phyloP scores from a whole-genome alignment of 2,888 invertebrate genomes.

The Leucophenga montana region DNA sequence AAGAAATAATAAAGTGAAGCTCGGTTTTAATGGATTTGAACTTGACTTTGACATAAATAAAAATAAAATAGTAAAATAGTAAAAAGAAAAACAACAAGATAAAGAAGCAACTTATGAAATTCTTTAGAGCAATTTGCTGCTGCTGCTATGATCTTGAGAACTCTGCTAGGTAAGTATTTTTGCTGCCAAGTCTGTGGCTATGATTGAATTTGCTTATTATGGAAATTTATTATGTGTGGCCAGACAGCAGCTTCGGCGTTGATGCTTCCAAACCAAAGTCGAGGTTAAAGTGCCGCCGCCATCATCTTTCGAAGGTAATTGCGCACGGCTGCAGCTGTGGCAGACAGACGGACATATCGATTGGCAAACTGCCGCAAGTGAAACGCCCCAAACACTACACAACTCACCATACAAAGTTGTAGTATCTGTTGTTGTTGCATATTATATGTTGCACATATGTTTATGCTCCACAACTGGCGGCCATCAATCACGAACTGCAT shows the following conservation, averaged over 20 bases:
- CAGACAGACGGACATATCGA: background rate
- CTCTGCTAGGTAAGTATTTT: background rate
- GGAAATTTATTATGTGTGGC: conserved; percentile 51
- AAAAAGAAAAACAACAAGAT: too few species aligned
- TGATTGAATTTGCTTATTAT: conserved; percentile 48
- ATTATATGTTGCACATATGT: conserved; percentile 34
- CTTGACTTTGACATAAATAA: conserved; percentile 14
- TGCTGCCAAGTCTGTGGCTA: background rate
- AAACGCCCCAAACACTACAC: conserved; percentile 4
- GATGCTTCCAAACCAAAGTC: conserved; percentile 40
- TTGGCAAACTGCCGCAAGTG: conserved; percentile 14
- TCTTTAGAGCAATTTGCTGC: too few species aligned
- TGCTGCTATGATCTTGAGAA: too few species aligned
- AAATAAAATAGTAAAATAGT: too few species aligned
- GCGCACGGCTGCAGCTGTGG: conserved; percentile 10
- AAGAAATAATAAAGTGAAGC: conserved; percentile 17
- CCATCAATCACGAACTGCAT: conserved; percentile 50
- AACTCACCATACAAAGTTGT: background rate
- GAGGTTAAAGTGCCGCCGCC: conserved; percentile 44
- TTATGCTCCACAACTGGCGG: conserved; percentile 39
- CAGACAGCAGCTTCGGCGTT: conserved; percentile 2
- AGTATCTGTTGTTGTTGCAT: background rate
- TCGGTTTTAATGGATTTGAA: conserved; percentile 5
- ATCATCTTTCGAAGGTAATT: conserved; percentile 17
- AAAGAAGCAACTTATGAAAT: too few species aligned